Percentiles rank a stretch among this genome's conserved stretches.
Evolutionary conservation across 2,797 vertebrate species (phyloP).

Genomic region (Chelon auratus): DNA sequence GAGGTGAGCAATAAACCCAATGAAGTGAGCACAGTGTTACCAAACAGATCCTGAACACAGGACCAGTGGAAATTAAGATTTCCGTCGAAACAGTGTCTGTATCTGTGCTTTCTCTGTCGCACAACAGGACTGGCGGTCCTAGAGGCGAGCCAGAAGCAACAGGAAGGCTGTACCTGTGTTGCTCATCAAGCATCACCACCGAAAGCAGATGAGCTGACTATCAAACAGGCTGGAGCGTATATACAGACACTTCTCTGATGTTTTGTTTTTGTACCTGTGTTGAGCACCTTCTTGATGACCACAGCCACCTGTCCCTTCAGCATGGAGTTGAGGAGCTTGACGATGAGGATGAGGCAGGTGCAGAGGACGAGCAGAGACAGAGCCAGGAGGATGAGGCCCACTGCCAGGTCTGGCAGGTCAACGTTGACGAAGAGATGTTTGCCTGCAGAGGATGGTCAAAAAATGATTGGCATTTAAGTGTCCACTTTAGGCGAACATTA

Average conservation of each 20-base stretch:
- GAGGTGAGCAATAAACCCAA: conserved; percentile 19
- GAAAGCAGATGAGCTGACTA: conserved; percentile 70
- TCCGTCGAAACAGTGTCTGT: conserved; percentile 51
- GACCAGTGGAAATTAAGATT: not conserved
- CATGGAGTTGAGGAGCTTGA: conserved; percentile 96
- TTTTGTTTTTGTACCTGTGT: conserved; percentile 87
- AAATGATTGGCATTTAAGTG: not conserved
- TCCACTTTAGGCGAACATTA: not conserved
- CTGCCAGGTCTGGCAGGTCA: conserved; percentile 86
- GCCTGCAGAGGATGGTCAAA: conserved; percentile 80
- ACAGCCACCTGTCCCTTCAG: conserved; percentile 93
- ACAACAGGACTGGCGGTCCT: conserved; percentile 49
- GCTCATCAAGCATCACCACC: conserved; percentile 81
- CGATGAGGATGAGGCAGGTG: conserved; percentile 92
- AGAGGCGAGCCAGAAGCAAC: conserved; percentile 47
- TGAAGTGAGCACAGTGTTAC: conserved; percentile 3
- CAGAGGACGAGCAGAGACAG: conserved; percentile 90
- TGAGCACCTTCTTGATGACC: conserved; percentile 96
- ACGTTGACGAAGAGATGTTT: conserved; percentile 87
- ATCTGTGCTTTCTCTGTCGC: conserved; percentile 55
- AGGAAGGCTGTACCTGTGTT: conserved; percentile 69
- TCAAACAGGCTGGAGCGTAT: conserved; percentile 62
- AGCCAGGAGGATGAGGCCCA: conserved; percentile 92
- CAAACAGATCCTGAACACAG: not conserved
- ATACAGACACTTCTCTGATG: accelerated